Evolutionary conservation across 1,140 invertebrate genomes (phyloP).

Genomic region (Berghia stephanieae): DNA sequence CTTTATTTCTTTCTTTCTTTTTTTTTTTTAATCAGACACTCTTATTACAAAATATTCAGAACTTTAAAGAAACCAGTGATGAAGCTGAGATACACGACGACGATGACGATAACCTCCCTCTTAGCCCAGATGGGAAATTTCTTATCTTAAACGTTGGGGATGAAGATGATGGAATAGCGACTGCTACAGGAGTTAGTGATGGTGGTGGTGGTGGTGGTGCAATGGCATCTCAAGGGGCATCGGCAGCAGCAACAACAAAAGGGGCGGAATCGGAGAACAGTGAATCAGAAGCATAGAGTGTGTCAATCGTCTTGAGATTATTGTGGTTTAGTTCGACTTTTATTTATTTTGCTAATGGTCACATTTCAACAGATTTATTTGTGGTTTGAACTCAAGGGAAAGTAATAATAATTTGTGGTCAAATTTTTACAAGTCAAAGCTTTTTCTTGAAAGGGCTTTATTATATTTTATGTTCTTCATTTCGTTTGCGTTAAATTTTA

Average conservation of each 20-base stretch:
- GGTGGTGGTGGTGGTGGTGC: too few species aligned
- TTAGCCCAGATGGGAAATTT: conserved; percentile 57
- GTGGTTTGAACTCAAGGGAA: too few species aligned
- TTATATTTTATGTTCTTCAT: too few species aligned
- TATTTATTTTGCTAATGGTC: background rate
- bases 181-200: too few species aligned
- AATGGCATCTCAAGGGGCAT: too few species aligned
- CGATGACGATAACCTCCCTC: conserved; percentile 44
- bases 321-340: background rate
- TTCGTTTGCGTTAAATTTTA: too few species aligned
- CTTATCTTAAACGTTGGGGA: conserved; percentile 51
- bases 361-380: background rate
- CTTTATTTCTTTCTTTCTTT: background rate
- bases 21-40: conserved; percentile 18
- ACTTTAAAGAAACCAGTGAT: background rate
- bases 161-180: background rate
- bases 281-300: conserved; percentile 25
- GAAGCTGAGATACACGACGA: conserved; percentile 36
- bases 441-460: too few species aligned
- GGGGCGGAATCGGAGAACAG: conserved; percentile 15
- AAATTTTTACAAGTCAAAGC: too few species aligned
- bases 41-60: conserved; percentile 19
- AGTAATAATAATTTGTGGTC: too few species aligned
- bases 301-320: background rate
- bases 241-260: too few species aligned